Base-by-base conservation (phyloP, 2,888 invertebrate genomes). In the Lysandra coridon region DNA sequence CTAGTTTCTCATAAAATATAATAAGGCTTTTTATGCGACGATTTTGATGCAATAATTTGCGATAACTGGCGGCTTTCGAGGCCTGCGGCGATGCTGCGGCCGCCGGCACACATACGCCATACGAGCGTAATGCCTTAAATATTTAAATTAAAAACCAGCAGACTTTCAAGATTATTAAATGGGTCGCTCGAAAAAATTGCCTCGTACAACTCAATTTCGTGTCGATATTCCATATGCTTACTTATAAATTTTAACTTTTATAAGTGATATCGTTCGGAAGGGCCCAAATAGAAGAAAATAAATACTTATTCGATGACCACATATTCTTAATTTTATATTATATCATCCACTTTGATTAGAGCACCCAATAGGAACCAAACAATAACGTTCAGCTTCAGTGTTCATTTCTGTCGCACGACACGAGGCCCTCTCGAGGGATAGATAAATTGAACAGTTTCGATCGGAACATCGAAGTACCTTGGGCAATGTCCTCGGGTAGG, bases 401-500 rank as follows among this genome's bases (percentile, higher is more conserved):
- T 23, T 64, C 64, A 64, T 64, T 30, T 30, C 12, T 12, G 6
- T 12, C 30, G 64, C 64, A 64, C 30, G 64, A 64, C 64, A 12
- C 64, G 64, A 30, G 30, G 17, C 64, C 49, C 69, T 64, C 64
- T 44, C 44, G 75, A 62, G 62, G 44, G 74, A 88, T 89, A 90
- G 91, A 88, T 86, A 89, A 91, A 87, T 85, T 87, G 83, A 91
- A 81, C 44, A 62, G 73, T 80, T 81, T 78, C 64, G 79, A 81
- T 80, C 77, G 81, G 81, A 80, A 79, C 79, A 80, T 80, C 64
- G 78, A 81, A 80, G 79, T 83, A 82, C 82, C 84, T 83, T 84
- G 84, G 84, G 89, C 89, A 90, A 89, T 88, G 91, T 91, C 90
- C 89, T 89, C 90, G 89, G 88, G 88, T 88, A 89, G 90, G 90